Percentiles rank a stretch among this genome's conserved stretches.
Evolutionary conservation across 2,797 vertebrate genomes (phyloP).

Genomic region (Chromobotia macracanthus): DNA sequence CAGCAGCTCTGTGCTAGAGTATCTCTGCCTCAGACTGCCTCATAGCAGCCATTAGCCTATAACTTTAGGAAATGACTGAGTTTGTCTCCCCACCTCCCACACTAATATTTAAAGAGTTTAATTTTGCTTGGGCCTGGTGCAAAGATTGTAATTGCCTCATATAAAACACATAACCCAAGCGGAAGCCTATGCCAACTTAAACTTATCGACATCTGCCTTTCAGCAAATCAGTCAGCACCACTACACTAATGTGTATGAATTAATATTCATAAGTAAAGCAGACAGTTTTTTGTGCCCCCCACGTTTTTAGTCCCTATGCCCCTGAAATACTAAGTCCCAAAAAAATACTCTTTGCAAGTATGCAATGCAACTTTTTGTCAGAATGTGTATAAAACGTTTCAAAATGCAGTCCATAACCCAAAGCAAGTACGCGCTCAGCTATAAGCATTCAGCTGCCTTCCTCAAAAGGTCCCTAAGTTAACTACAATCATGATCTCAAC

Average conservation of each 20-base stretch:
- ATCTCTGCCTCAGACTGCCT: slow-evolving; percentile 9
- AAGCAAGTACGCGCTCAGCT: neutral
- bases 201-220: neutral
- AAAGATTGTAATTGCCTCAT: neutral
- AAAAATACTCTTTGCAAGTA: too few species aligned
- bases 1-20: slow-evolving; percentile 28
- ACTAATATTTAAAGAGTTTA: neutral
- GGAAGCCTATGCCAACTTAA: neutral
- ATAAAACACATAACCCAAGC: neutral
- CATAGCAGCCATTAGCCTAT: neutral
- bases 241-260: neutral
- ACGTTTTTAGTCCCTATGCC: too few species aligned
- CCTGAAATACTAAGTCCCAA: too few species aligned
- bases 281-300: too few species aligned
- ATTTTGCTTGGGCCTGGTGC: neutral
- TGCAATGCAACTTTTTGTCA: too few species aligned
- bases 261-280: neutral
- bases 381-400: neutral
- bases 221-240: neutral
- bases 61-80: slow-evolving; percentile 5
- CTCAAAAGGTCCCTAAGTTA: neutral
- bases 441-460: neutral
- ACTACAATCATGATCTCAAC: too few species aligned
- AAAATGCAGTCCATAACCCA: neutral
- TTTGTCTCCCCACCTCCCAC: neutral